phyloP scores from a whole-genome alignment of 2,797 vertebrate genomes.

The Microctenopoma lineatum region DNA sequence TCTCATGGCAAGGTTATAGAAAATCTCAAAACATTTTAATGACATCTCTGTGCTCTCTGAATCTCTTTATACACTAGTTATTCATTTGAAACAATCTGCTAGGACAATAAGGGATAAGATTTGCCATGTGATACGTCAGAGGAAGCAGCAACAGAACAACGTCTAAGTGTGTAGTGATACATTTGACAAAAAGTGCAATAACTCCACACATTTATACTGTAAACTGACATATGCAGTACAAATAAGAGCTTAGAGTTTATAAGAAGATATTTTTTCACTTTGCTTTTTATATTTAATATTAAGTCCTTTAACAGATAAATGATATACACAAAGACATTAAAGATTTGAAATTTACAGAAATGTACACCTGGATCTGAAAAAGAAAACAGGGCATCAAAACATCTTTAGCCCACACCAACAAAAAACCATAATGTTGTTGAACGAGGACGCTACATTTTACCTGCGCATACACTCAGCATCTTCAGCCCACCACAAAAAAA shows the following conservation, averaged over 20 bases:
- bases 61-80: not conserved
- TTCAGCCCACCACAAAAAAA: constrained; percentile 35
- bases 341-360: constrained; percentile 6
- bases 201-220: not conserved
- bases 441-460: no score
- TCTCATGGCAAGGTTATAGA: no score
- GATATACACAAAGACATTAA: not conserved
- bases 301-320: not conserved
- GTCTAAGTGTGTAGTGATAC: not conserved
- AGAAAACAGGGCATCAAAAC: constrained; percentile 11
- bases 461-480: not conserved
- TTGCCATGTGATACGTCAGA: not conserved
- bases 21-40: not conserved
- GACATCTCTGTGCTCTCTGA: not conserved
- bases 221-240: not conserved
- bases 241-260: constrained; percentile 17
- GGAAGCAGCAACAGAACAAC: no score
- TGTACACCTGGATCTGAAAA: constrained; percentile 24
- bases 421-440: not conserved
- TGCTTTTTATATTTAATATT: constrained; percentile 21
- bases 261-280: constrained; percentile 1
- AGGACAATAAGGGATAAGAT: not conserved
- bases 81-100: not conserved
- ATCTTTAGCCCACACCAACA: constrained; percentile 28
- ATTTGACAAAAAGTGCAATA: not conserved